Evolutionary conservation across 2,888 invertebrate genomes (phyloP).

Genomic region (Pristionchus arcanus): DNA sequence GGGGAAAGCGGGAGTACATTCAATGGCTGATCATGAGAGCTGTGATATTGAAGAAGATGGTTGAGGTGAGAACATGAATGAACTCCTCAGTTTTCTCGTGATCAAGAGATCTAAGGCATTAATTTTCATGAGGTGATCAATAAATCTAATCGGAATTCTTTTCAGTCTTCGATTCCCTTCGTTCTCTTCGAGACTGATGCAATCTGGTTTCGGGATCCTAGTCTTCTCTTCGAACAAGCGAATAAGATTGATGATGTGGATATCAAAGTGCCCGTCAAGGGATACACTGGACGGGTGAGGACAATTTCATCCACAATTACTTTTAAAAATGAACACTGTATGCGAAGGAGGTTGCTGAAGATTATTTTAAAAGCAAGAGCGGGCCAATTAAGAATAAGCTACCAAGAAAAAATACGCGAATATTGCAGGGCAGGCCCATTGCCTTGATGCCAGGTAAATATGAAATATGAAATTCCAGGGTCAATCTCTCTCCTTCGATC

Average conservation of each 20-base stretch:
- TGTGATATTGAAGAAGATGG: slow-evolving; percentile 63
- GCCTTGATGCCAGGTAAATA: too few species aligned
- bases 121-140: too few species aligned
- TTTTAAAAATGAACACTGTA: too few species aligned
- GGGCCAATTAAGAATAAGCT: too few species aligned
- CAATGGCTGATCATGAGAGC: slow-evolving; percentile 70
- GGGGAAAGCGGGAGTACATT: slow-evolving; percentile 73
- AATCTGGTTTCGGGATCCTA: slow-evolving; percentile 74
- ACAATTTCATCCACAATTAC: too few species aligned
- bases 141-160: not conserved
- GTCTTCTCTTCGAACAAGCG: slow-evolving; percentile 62
- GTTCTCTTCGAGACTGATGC: slow-evolving; percentile 76
- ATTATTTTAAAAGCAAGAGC: too few species aligned
- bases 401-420: too few species aligned
- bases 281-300: slow-evolving; percentile 55
- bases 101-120: too few species aligned
- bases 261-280: slow-evolving; percentile 72
- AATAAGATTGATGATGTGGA: slow-evolving; percentile 71
- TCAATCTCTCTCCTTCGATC: slow-evolving; percentile 71
- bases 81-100: not conserved
- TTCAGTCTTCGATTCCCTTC: slow-evolving; percentile 58
- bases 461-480: slow-evolving; percentile 56
- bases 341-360: too few species aligned
- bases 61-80: slow-evolving; percentile 57
- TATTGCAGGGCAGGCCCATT: too few species aligned